Evolutionary conservation across 2,888 invertebrate genomes (phyloP), one percentile per base, ranked within the genome.

Genomic region (Plagodis dolabraria): DNA sequence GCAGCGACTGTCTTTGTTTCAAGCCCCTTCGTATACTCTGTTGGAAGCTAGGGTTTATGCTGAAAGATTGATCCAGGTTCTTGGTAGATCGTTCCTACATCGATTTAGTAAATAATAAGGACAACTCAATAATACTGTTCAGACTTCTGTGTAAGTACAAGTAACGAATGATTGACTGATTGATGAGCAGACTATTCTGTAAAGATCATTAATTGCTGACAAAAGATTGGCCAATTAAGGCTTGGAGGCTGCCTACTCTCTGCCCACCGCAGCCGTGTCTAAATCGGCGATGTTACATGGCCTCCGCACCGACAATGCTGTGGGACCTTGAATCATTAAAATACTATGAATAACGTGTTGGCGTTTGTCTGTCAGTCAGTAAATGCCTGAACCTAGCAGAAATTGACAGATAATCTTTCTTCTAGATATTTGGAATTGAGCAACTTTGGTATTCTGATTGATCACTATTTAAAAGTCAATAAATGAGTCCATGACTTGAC

Each of bases 281-380:
- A 69, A 68, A 69, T 65, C 60, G 53, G 66, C 67, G 63, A 68
- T 70, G 68, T 63, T 57, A 60, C 60, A 35, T 56, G 69, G 67
- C 67, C 70, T 72, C 72, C 60, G 56, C 53, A 38, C 68, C 67
- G 64, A 70, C 72, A 72, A 72, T 68, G 57, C 64, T 58, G 56
- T 47, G 54, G 67, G 65, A 69, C 72, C 72, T 72, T 72, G 72
- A 69, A 64, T 61, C 53, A 81, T 77, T 61, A 47, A 22, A 60
- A 53, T 44, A 61, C 56, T 60, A 53, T 53, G 49, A 61, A 61
- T 49, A 47, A 56, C 56, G 45, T 44, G 46, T 52, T 53, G 40
- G 56, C 53, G 48, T 60, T 48, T 48, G 52, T 48, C 52, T 53
- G 53, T 56, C 48, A 49, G 53, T 56, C 48, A 49, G 49, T 53